Evolutionary conservation across 2,888 invertebrate genomes (phyloP).

Genomic region (Bedellia somnulentella): DNA sequence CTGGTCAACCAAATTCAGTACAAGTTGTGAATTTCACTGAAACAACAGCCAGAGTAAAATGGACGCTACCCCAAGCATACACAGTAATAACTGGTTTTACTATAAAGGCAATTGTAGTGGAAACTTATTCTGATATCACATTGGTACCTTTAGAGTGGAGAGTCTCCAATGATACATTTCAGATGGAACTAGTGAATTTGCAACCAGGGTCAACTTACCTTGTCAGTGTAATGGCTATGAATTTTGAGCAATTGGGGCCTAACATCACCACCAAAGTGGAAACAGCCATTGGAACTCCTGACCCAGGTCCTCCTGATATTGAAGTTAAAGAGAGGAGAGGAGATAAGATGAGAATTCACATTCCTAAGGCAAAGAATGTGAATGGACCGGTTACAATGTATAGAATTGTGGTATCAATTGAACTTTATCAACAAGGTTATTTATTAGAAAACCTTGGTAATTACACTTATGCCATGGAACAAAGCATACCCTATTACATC

Average conservation of each 20-base stretch:
- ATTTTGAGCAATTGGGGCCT: constrained; percentile 62
- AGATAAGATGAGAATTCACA: constrained; percentile 65
- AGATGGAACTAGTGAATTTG: constrained; percentile 63
- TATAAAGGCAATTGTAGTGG: constrained; percentile 53
- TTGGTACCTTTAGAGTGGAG: constrained; percentile 57
- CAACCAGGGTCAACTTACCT: constrained; percentile 77
- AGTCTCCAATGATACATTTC: constrained; percentile 60
- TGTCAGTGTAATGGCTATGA: constrained; percentile 69
- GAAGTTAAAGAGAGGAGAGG: constrained; percentile 63
- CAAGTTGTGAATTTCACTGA: constrained; percentile 62
- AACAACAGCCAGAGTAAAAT: constrained; percentile 61
- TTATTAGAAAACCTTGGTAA: constrained; percentile 64
- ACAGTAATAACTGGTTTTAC: constrained; percentile 56
- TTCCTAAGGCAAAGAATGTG: constrained; percentile 70
- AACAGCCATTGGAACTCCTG: constrained; percentile 72
- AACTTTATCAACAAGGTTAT: constrained; percentile 65
- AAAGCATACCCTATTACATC: constrained; percentile 78
- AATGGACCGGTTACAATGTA: constrained; percentile 80
- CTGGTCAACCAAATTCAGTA: constrained; percentile 70
- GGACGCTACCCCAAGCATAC: constrained; percentile 61
- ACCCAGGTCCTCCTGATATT: constrained; percentile 72
- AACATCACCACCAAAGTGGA: constrained; percentile 58
- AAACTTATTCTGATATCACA: constrained; percentile 59
- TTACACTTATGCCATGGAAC: constrained; percentile 66
- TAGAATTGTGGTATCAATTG: constrained; percentile 72